phyloP scores from a whole-genome alignment of 1,140 invertebrate genomes.

The Neotoxoptera formosana region DNA sequence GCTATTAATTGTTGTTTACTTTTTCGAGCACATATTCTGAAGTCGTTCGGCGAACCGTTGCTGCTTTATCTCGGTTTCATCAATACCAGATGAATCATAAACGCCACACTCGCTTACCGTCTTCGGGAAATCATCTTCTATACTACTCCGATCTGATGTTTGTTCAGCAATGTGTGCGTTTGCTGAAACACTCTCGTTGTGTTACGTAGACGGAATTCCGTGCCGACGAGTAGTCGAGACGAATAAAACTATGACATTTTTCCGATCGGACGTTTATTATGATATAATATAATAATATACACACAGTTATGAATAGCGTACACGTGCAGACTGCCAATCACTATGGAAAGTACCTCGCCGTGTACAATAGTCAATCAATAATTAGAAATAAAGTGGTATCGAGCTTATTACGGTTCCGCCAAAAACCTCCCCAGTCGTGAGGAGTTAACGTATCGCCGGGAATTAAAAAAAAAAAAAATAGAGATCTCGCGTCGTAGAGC shows the following conservation, averaged over 20 bases:
- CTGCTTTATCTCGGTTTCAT: not conserved
- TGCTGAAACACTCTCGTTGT: not conserved
- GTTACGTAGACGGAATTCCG: not conserved
- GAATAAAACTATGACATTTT: not conserved
- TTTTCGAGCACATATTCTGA: not conserved
- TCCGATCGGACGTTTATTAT: not conserved
- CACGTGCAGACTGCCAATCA: not conserved
- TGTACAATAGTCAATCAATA: too few species aligned
- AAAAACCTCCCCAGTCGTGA: not conserved
- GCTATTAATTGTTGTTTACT: not conserved
- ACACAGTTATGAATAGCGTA: too few species aligned
- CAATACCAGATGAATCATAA: not conserved
- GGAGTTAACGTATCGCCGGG: fast-evolving
- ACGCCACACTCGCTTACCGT: not conserved
- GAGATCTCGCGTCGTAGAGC: not conserved
- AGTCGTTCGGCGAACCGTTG: not conserved
- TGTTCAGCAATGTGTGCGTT: not conserved
- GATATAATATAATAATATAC: not conserved
- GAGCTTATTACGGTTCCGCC: not conserved
- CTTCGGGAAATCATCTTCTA: not conserved
- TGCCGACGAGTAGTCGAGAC: too few species aligned
- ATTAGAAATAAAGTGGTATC: too few species aligned
- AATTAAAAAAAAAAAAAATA: too few species aligned
- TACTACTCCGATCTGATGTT: not conserved
- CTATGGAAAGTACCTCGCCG: not conserved